These are phyloP conservation scores for Cynaeus angustus DNA, from an alignment of 2,888 invertebrate genomes.

Conservation along the genomic window DNA sequence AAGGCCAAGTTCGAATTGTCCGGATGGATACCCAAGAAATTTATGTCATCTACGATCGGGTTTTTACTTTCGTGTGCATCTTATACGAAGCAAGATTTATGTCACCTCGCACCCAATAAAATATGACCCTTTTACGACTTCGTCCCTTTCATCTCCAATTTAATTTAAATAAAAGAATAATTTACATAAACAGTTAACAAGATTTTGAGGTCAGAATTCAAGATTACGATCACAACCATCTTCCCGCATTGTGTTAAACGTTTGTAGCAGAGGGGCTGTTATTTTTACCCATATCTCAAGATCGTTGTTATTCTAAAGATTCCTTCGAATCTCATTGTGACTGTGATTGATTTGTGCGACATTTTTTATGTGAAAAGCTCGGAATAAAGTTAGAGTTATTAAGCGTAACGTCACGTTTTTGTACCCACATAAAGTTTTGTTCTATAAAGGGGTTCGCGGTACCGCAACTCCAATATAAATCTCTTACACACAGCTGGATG, in stretches of 20 bases:
- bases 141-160: slow-evolving; percentile 25
- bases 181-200: slow-evolving; percentile 27
- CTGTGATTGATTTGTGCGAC: slow-evolving; percentile 23
- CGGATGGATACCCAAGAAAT: slow-evolving; percentile 31
- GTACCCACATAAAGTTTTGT: slow-evolving; percentile 21
- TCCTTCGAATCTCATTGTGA: slow-evolving; percentile 2
- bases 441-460: slow-evolving; percentile 30
- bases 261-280: slow-evolving; percentile 23
- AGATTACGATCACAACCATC: slow-evolving; percentile 24
- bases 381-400: slow-evolving; percentile 29
- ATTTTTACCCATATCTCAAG: slow-evolving; percentile 19
- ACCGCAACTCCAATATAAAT: slow-evolving; percentile 37
- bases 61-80: slow-evolving; percentile 13
- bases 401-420: slow-evolving; percentile 17
- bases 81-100: slow-evolving; percentile 23
- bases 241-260: slow-evolving; percentile 20
- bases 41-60: slow-evolving; percentile 19
- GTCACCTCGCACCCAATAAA: slow-evolving; percentile 30
- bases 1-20: slow-evolving; percentile 28
- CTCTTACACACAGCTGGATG: slow-evolving; percentile 32
- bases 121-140: slow-evolving; percentile 19
- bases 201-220: background rate
- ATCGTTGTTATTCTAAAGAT: slow-evolving; percentile 8
- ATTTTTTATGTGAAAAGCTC: slow-evolving; percentile 16
- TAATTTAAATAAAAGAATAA: slow-evolving; percentile 41